These are phyloP conservation scores for Paraplagusia blochii DNA, from an alignment of 2,113 vertebrate species.

Conservation along the genomic window DNA sequence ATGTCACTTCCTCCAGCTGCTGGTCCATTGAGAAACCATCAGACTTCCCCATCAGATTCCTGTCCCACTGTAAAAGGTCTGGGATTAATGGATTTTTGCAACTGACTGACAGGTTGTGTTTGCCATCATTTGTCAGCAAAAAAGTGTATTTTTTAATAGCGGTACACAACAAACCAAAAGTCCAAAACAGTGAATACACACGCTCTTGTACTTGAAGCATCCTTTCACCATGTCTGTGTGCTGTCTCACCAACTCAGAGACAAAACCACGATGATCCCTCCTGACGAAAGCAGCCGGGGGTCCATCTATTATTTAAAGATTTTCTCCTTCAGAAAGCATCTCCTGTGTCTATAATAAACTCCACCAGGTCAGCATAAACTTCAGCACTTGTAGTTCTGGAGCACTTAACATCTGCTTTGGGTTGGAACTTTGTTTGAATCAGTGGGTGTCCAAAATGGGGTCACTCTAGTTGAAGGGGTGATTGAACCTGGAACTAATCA, in stretches of 20 bases:
- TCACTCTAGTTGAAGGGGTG: no score
- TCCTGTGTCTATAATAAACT: conserved; percentile 76
- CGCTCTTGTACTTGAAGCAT: neutral
- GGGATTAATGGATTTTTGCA: conserved; percentile 59
- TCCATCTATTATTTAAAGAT: conserved; percentile 81
- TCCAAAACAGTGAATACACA: no score
- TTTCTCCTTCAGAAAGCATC: conserved; percentile 72
- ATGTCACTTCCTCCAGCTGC: conserved; percentile 67
- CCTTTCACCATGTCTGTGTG: conserved; percentile 22
- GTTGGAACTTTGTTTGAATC: no score
- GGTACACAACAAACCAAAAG: no score
- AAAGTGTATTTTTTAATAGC: neutral
- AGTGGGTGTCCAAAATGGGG: no score
- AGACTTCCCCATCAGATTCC: conserved; percentile 8
- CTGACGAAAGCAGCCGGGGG: conserved; percentile 70
- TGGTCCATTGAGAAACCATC: conserved; percentile 41
- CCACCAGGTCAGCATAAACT: conserved; percentile 65
- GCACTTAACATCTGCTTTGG: conserved; percentile 3
- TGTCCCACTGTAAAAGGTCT: conserved; percentile 31
- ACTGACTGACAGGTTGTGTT: neutral
- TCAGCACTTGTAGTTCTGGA: conserved; percentile 44
- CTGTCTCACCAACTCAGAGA: conserved; percentile 54
- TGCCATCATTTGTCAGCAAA: neutral
- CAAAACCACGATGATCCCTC: conserved; percentile 53
- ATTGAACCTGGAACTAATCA: no score